Evolutionary conservation across 2,113 vertebrate genomes (phyloP), one percentile per base, ranked within the genome.

Genomic region (Oreochromis niloticus): DNA sequence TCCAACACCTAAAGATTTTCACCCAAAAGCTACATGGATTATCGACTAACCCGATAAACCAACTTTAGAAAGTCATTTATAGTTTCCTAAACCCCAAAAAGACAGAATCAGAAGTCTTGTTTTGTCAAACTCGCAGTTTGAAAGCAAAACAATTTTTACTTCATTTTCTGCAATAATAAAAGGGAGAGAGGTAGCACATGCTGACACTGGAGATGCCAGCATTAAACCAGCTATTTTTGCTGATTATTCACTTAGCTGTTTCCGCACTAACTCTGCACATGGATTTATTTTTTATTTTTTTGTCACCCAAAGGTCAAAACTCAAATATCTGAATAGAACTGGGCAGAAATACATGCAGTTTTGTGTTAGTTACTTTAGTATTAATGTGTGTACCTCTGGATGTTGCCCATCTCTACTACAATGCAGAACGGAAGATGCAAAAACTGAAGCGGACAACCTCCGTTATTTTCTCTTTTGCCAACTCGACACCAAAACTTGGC

Each of bases 401-500:
- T 24, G 36, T 68, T 54, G 16, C 22, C 68, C 63, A 68, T 68
- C 63, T 80, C 46, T 59, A 30, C 14, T 61, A 80, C 43, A 61
- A 81, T 80, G 39, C 3, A 6, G 22, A 50, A 6, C 16, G 4
- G 30, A 71, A 30, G 71, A 83, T 17, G 6, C 19, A 54, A 85
- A 59, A 75, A 75, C 48, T 82, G 57, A 80, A 73, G 68, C 12
- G 16, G 54, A 90, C 80, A 80, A 48, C 30, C 59, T 85, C 57
- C 7, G 24, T 22, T 36, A 22, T 83, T 83, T 79, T 81, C 59
- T 27, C 14, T 87, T 86, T 32, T 55, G 6, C 52, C 83, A 78
- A 50, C 88, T 8, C 57, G 8, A 61, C 7, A 50, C n/a, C 80
- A 80, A 93, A 88, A 56, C 82, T 85, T 91, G 84, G 88, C 87